phyloP scores from a whole-genome alignment of 2,797 vertebrate genomes.

The Tauraco hartlaubi region DNA sequence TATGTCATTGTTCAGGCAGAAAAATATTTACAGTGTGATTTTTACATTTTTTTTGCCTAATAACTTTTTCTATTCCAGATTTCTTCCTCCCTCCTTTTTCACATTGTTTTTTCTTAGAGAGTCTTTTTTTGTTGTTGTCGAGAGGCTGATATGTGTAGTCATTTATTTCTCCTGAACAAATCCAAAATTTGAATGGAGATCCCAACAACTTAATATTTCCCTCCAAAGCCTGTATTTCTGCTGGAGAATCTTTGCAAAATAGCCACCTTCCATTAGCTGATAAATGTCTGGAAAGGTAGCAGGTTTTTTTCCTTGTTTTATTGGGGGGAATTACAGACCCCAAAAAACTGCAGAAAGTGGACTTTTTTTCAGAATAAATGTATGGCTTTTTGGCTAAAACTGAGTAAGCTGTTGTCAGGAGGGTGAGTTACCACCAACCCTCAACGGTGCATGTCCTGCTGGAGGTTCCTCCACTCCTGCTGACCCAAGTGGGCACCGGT shows the following conservation, averaged over 20 bases:
- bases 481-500: fast-evolving
- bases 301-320: not conserved
- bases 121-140: not conserved
- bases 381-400: not conserved
- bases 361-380: not conserved
- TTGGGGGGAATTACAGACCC: not conserved
- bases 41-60: not conserved
- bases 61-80: not conserved
- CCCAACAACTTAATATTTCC: not conserved
- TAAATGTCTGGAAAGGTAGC: not conserved
- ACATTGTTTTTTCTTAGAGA: not conserved
- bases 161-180: not conserved
- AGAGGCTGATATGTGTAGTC: not conserved
- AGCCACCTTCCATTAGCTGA: not conserved
- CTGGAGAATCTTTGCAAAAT: not conserved
- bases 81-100: not conserved
- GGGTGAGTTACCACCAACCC: no score
- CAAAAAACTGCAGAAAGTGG: not conserved
- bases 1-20: not conserved
- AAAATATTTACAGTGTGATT: not conserved
- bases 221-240: not conserved
- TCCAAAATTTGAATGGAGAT: not conserved
- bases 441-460: not conserved
- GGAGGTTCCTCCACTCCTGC: not conserved
- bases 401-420: not conserved